These are phyloP conservation scores for Agrotis ipsilon DNA, from an alignment of 2,888 invertebrate species.

Conservation along the genomic window DNA sequence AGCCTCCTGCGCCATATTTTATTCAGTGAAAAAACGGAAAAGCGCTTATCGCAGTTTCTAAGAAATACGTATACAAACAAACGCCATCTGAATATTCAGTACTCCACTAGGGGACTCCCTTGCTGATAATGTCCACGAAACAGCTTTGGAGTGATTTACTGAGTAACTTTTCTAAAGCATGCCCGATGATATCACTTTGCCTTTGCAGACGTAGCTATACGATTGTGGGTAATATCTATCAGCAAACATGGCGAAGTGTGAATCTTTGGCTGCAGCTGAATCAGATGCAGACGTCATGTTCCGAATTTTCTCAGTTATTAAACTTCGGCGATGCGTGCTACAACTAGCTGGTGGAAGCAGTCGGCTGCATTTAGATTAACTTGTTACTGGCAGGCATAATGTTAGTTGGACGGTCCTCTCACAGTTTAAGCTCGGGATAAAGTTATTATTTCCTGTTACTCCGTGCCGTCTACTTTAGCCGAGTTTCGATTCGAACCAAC, in stretches of 20 bases:
- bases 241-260: constrained; percentile 68
- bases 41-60: constrained; percentile 86
- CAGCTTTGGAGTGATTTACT: constrained; percentile 83
- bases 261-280: constrained; percentile 71
- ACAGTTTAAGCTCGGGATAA: constrained; percentile 87
- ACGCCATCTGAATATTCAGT: constrained; percentile 87
- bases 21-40: constrained; percentile 85
- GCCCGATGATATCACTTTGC: constrained; percentile 72
- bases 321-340: constrained; percentile 87
- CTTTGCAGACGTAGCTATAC: constrained; percentile 39
- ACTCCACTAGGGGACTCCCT: constrained; percentile 82
- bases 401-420: constrained; percentile 88
- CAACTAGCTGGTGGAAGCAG: constrained; percentile 83
- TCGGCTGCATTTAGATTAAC: constrained; percentile 90
- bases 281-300: constrained; percentile 79
- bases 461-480: constrained; percentile 86
- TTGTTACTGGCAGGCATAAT: constrained; percentile 91
- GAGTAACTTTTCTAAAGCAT: constrained; percentile 79
- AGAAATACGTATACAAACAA: constrained; percentile 89
- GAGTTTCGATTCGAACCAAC: constrained; percentile 87
- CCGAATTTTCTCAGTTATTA: constrained; percentile 86
- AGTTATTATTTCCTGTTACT: constrained; percentile 91
- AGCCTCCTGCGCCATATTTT: constrained; percentile 85
- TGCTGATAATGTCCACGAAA: constrained; percentile 85
- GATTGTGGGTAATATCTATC: constrained; percentile 12